Percentiles rank a stretch among this genome's conserved stretches.
phyloP scores from a whole-genome alignment of 2,797 vertebrate species.

The Serranus cabrilla region DNA sequence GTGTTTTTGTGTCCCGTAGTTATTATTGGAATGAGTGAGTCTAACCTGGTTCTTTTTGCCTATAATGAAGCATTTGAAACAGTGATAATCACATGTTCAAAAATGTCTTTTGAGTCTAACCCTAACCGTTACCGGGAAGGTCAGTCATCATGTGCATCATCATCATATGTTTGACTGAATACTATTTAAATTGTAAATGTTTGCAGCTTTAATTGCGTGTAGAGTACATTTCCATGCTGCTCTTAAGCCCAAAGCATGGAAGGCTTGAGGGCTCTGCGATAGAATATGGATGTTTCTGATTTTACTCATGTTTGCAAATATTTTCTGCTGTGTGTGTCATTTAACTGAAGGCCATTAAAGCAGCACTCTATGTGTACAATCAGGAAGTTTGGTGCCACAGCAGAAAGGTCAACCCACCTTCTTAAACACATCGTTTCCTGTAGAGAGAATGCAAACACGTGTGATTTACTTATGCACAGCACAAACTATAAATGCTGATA shows the following conservation, averaged over 20 bases:
- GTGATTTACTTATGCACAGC: conserved; percentile 53
- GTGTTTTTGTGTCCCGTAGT: too few relatives aligned
- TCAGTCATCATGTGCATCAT: too few relatives aligned
- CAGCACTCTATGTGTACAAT: conserved; percentile 18
- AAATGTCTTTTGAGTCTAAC: too few relatives aligned
- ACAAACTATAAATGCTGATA: conserved; percentile 67
- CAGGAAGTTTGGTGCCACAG: conserved; percentile 25
- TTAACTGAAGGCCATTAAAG: conserved; percentile 67
- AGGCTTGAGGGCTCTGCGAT: conserved; percentile 45
- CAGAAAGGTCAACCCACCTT: conserved; percentile 58
- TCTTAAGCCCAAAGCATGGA: conserved; percentile 21
- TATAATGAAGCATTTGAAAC: too few relatives aligned
- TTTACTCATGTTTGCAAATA: conserved; percentile 63
- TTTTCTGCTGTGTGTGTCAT: conserved; percentile 65
- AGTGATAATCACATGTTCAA: too few relatives aligned
- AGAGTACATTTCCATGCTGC: conserved; percentile 30
- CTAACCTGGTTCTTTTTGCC: too few relatives aligned
- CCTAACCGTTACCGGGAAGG: too few relatives aligned
- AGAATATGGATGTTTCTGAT: conserved; percentile 69
- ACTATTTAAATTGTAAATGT: not conserved
- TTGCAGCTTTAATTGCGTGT: conserved; percentile 1
- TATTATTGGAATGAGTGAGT: too few relatives aligned
- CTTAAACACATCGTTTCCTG: conserved; percentile 52
- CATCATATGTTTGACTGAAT: not conserved
- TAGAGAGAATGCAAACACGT: conserved; percentile 58